Evolutionary conservation across 2,113 vertebrate species (phyloP), one percentile per base, ranked within the genome.

Genomic region (Porphyrio hochstetteri): DNA sequence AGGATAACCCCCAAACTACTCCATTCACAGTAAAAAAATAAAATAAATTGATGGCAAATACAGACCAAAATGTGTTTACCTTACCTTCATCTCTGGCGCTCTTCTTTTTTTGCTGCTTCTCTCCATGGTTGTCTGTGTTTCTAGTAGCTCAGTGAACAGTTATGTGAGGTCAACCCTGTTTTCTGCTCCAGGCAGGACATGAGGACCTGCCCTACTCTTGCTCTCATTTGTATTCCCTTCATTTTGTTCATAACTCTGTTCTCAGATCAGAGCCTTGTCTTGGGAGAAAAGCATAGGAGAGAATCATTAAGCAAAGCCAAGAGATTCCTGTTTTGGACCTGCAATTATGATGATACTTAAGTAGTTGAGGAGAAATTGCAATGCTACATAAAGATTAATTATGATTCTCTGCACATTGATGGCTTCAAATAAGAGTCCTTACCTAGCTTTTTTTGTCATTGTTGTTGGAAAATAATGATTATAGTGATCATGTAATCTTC

Each of bases 381-480:
- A 2, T 75, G 35, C 60, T 81, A 57, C n/a, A 9, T 90, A 63
- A 89, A 90, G 64, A 77, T 96, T 93, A 91, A 91, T 96, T 96
- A 64, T 72, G 44, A 96, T 95, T 96, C 61, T 88, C 29, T 86
- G 75, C 79, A 79, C 36, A 20, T 6, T 52, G 55, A 28, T 81
- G 23, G 40, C 33, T 92, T 96, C 75, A 88, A 94, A 21, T 76
- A 95, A 95, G 90, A 88, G 81, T 91, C 83, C 92, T 96, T 96
- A 90, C 74, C 68, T 96, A 52, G 21, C 31, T 53, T 70, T 82
- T 91, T 90, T 86, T 86, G 48, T 90, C 24, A 3, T 68, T 89
- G 70, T 94, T 97, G 85, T 93, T 95, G 82, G 53, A 95, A 96
- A 96, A 96, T 95, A 97, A 93, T 95, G 17, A 97, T 95, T 95